These are phyloP conservation scores for Tachysurus vachellii DNA, from an alignment of 2,113 vertebrate genomes.

Conservation along the genomic window DNA sequence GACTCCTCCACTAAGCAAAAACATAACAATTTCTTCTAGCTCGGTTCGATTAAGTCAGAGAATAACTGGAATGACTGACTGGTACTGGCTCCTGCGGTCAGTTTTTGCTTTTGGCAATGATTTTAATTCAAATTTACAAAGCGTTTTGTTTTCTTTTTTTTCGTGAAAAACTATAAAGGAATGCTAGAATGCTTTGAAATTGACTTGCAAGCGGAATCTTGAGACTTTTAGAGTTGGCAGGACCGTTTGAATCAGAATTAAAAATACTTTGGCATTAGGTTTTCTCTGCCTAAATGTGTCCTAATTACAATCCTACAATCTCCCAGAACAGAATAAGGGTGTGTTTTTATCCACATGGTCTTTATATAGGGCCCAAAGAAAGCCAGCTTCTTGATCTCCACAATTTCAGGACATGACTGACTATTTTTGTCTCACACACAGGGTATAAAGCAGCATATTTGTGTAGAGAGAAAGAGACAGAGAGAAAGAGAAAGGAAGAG, in stretches of 20 bases:
- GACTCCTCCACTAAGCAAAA: conserved; percentile 39
- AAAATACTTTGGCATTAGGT: neutral
- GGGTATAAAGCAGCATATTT: conserved; percentile 57
- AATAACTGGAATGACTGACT: conserved; percentile 17
- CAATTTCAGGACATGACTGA: neutral
- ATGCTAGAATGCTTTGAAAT: conserved; percentile 9
- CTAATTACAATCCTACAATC: neutral
- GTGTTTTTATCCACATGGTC: neutral
- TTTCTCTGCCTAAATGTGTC: neutral
- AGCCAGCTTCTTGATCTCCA: neutral
- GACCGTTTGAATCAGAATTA: neutral
- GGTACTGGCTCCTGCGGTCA: neutral
- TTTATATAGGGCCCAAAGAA: neutral
- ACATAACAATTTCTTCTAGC: neutral
- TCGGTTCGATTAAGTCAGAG: neutral
- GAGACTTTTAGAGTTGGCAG: conserved; percentile 12
- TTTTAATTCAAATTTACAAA: conserved; percentile 13
- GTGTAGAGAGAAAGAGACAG: conserved; percentile 33
- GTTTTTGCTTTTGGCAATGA: neutral
- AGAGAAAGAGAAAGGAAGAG: conserved; percentile 27
- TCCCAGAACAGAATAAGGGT: neutral
- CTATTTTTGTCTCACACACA: conserved; percentile 36
- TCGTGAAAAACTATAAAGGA: neutral
- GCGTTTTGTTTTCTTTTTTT: neutral
- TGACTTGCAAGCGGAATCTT: neutral